Percentiles rank a stretch among this genome's conserved stretches.
phyloP scores from a whole-genome alignment of 2,113 vertebrate genomes.

The Epinephelus moara region DNA sequence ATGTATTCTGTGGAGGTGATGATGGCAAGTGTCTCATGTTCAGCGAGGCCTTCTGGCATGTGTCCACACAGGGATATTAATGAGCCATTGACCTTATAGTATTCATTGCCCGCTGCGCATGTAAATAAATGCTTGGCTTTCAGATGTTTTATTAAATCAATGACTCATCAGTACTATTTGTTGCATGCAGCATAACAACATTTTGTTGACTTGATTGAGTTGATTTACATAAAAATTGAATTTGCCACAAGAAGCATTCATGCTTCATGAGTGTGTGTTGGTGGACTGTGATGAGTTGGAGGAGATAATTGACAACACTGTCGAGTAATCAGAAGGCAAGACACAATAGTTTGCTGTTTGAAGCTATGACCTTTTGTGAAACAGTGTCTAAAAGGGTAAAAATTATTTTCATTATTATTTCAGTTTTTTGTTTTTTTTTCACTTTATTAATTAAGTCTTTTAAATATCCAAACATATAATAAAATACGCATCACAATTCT shows the following conservation, averaged over 20 bases:
- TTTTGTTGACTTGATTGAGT: conserved; percentile 68
- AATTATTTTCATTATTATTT: neutral
- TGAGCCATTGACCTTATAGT: conserved; percentile 69
- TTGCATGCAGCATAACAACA: conserved; percentile 51
- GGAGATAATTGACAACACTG: conserved; percentile 31
- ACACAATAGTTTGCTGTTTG: conserved; percentile 10
- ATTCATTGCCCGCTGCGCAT: conserved; percentile 50
- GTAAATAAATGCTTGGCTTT: conserved; percentile 74
- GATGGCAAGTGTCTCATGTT: conserved; percentile 52
- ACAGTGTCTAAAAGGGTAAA: neutral
- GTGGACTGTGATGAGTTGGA: conserved; percentile 8
- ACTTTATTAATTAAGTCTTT: neutral
- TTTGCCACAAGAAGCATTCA: conserved; percentile 61
- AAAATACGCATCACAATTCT: neutral
- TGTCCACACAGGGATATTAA: conserved; percentile 67
- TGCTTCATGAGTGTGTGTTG: conserved; percentile 34
- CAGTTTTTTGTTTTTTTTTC: neutral
- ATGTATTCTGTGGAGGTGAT: conserved; percentile 22
- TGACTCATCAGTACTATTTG: conserved; percentile 66
- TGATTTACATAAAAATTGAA: conserved; percentile 76
- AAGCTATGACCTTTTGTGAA: conserved; percentile 16
- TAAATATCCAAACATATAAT: neutral
- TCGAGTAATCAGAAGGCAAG: conserved; percentile 33
- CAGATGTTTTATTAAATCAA: conserved; percentile 71
- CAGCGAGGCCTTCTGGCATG: conserved; percentile 60